Evolutionary conservation across 1,140 invertebrate species (phyloP).

Genomic region (Bombus superbus): DNA sequence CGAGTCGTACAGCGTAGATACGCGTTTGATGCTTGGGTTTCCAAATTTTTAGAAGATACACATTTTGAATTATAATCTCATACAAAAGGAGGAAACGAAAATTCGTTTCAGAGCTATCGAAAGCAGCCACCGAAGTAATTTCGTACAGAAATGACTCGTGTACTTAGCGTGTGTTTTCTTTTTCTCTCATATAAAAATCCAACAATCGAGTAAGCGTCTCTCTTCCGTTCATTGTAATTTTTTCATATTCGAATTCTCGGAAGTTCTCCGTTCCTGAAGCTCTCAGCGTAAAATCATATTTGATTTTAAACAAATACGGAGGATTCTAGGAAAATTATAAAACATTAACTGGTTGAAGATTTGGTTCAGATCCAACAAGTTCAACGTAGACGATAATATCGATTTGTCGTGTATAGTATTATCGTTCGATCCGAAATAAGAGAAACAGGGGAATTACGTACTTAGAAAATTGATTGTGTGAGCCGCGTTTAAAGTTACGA

Average conservation of each 20-base stretch:
- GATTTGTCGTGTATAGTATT: neutral
- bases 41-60: too few species aligned
- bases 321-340: constrained; percentile 16
- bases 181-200: neutral
- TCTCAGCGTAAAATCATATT: neutral
- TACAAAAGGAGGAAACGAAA: too few species aligned
- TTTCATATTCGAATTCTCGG: constrained; percentile 1
- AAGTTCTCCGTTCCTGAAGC: neutral
- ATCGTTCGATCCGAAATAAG: neutral
- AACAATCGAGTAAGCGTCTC: neutral
- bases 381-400: neutral
- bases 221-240: neutral
- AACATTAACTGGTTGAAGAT: neutral
- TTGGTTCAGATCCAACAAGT: neutral
- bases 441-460: neutral
- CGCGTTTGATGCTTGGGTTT: neutral
- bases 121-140: too few species aligned
- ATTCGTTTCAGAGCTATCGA: too few species aligned
- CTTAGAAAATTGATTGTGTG: constrained; percentile 7
- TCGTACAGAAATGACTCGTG: neutral
- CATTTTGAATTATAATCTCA: too few species aligned
- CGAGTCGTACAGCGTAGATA: too few species aligned
- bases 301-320: constrained; percentile 19
- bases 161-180: neutral
- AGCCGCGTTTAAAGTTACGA: constrained; percentile 23